Percentiles rank a stretch among this genome's conserved stretches.
Conservation (phyloP, 2,113 vertebrate genomes). For the Dascyllus trimaculatus region DNA sequence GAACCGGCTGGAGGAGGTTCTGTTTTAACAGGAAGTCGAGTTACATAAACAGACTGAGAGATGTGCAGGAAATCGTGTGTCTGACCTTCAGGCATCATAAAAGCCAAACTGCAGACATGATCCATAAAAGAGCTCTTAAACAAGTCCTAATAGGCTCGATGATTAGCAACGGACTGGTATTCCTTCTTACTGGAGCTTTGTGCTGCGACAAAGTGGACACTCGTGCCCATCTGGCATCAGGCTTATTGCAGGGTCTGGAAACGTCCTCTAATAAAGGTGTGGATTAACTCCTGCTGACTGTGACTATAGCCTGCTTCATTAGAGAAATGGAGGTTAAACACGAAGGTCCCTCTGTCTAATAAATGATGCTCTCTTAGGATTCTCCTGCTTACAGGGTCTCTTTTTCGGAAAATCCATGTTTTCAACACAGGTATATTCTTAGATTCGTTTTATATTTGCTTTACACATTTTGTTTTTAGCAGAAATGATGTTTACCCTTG, state of each 20-base stretch:
- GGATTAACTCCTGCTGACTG: constrained; percentile 44
- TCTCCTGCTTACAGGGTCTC: neutral
- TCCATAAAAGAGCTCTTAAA: constrained; percentile 45
- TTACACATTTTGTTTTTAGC: too few relatives aligned
- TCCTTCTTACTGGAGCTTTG: constrained; percentile 11
- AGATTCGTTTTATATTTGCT: too few relatives aligned
- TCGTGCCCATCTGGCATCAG: constrained; percentile 35
- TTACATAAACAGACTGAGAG: constrained; percentile 4
- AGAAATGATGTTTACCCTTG: too few relatives aligned
- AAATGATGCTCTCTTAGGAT: constrained; percentile 16
- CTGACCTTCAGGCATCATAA: constrained; percentile 55
- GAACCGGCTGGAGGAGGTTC: constrained; percentile 15
- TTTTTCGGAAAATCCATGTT: neutral
- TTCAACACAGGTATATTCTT: too few relatives aligned
- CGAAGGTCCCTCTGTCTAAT: constrained; percentile 16
- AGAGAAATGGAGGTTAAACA: constrained; percentile 3
- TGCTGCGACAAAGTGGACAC: constrained; percentile 37
- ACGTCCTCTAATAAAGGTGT: constrained; percentile 30
- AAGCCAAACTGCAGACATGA: constrained; percentile 8
- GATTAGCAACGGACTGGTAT: constrained; percentile 13
- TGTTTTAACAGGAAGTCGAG: constrained; percentile 43
- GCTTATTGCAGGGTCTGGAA: constrained; percentile 41
- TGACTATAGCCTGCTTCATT: constrained; percentile 46
- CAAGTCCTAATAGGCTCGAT: constrained; percentile 9
- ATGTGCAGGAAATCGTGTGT: constrained; percentile 20